Conservation (phyloP, 2,113 vertebrate species). For the Etheostoma spectabile region DNA sequence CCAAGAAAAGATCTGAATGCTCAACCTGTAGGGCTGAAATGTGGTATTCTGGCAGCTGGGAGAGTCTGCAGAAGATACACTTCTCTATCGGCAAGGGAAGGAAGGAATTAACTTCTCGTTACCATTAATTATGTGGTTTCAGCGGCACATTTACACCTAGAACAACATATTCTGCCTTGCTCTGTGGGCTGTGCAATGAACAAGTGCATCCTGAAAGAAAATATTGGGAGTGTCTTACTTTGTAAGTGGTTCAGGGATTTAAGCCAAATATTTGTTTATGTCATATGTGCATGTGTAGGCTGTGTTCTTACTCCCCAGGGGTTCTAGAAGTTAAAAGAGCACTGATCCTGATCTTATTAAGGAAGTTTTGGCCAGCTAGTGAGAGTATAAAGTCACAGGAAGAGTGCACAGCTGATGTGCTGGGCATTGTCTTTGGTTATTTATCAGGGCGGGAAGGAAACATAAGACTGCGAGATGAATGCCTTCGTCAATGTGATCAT, state of each 20-base stretch:
- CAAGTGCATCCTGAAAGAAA: neutral
- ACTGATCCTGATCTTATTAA: constrained; percentile 51
- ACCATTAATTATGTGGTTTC: neutral
- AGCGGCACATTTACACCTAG: neutral
- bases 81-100: neutral
- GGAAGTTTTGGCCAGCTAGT: constrained; percentile 10
- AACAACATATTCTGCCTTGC: neutral
- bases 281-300: neutral
- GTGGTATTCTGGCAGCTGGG: constrained; percentile 1
- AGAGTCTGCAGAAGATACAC: neutral
- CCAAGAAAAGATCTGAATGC: constrained; percentile 46
- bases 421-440: neutral
- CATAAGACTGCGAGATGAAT: neutral
- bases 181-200: neutral
- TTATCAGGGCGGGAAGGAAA: neutral
- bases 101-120: constrained; percentile 4
- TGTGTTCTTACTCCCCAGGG: constrained; percentile 13
- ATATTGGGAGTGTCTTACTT: neutral
- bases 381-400: constrained; percentile 18
- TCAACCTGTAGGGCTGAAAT: constrained; percentile 26
- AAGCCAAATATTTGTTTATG: neutral
- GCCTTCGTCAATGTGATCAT: neutral
- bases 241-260: neutral
- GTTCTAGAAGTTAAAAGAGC: constrained; percentile 41
- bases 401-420: constrained; percentile 11